Evolutionary conservation across 2,888 invertebrate species (phyloP).

Genomic region (Macrosiphum euphorbiae): DNA sequence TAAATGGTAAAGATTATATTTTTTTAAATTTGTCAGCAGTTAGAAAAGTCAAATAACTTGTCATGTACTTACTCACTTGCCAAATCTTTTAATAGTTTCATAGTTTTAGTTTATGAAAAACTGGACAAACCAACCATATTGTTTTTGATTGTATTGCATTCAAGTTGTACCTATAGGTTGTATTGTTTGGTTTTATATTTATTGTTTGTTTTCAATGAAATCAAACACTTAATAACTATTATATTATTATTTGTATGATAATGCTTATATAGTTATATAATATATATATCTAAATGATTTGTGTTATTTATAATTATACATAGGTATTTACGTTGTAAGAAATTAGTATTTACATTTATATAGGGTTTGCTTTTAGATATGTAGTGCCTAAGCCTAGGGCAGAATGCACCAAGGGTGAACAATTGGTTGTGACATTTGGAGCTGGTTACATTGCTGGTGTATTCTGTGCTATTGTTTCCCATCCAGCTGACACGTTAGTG

Average conservation of each 20-base stretch:
- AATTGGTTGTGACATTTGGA: conserved; percentile 93
- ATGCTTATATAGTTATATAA: no score
- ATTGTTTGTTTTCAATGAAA: not conserved
- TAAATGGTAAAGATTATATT: not conserved
- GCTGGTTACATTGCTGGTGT: conserved; percentile 97
- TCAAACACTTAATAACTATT: not conserved
- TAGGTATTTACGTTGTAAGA: not conserved
- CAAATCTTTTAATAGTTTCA: not conserved
- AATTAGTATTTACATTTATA: not conserved
- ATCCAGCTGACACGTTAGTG: conserved; percentile 97
- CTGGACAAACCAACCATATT: not conserved
- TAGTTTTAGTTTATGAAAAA: not conserved
- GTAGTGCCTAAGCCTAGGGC: conserved; percentile 95
- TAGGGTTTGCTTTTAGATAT: conserved; percentile 71
- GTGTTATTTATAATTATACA: not conserved
- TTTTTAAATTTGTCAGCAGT: not conserved
- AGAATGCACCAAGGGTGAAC: conserved; percentile 93
- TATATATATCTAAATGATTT: no score
- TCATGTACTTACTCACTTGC: no score
- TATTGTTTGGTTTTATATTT: not conserved
- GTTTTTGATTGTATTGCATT: no score
- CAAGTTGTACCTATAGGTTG: not conserved
- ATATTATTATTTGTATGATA: not conserved
- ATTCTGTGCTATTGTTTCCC: conserved; percentile 99
- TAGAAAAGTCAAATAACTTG: not conserved